Conservation (phyloP, 2,888 invertebrate genomes). For the Cacoxenus indagator region DNA sequence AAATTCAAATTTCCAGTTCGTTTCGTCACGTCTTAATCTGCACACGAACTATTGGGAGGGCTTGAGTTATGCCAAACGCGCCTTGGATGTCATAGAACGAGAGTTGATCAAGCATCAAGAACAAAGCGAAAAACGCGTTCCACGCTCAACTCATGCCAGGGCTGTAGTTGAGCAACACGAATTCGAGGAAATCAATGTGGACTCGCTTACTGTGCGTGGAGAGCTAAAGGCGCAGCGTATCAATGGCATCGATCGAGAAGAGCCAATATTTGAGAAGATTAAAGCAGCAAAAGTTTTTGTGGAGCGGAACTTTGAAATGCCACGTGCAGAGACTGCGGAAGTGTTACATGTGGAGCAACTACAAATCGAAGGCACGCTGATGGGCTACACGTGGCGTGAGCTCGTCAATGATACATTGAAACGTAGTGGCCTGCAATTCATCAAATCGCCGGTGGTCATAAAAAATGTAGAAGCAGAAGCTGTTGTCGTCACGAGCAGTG, state of each 20-base stretch:
- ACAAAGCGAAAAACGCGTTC: not conserved
- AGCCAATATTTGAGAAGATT: constrained; percentile 56
- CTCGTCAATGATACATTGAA: constrained; percentile 72
- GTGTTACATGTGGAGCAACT: constrained; percentile 69
- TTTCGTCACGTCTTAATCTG: constrained; percentile 48
- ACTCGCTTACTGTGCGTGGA: constrained; percentile 55
- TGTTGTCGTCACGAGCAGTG: constrained; percentile 52
- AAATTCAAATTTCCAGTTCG: constrained; percentile 42
- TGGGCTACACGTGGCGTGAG: constrained; percentile 70
- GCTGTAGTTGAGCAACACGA: constrained; percentile 35
- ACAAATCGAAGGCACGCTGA: constrained; percentile 71
- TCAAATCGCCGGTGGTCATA: constrained; percentile 61
- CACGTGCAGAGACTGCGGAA: constrained; percentile 6
- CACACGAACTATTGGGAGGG: constrained; percentile 63
- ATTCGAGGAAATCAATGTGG: constrained; percentile 56
- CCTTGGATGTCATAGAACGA: constrained; percentile 56
- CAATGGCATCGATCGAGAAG: constrained; percentile 49
- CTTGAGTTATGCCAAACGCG: constrained; percentile 56
- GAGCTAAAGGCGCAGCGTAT: constrained; percentile 48
- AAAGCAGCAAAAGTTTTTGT: constrained; percentile 54
- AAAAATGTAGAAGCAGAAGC: constrained; percentile 60
- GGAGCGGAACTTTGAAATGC: constrained; percentile 31
- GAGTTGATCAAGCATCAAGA: constrained; percentile 28
- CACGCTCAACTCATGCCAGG: constrained; percentile 11
- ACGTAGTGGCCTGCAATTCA: constrained; percentile 71